phyloP scores from a whole-genome alignment of 2,888 invertebrate genomes.

The Craniophora ligustri region DNA sequence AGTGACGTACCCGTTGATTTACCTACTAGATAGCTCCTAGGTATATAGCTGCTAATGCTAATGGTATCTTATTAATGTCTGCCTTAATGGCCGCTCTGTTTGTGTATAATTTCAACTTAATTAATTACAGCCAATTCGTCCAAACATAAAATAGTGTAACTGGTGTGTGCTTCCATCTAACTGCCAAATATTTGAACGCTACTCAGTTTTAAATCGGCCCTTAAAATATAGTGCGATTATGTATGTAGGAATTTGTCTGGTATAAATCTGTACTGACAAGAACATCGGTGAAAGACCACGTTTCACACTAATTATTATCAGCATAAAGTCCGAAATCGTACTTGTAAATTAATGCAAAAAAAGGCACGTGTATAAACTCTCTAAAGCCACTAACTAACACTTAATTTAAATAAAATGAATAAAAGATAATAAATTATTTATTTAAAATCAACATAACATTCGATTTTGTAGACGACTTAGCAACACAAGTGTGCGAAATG shows the following conservation, averaged over 20 bases:
- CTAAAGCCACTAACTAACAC: neutral
- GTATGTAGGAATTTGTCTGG: too few relatives aligned
- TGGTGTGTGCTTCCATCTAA: too few relatives aligned
- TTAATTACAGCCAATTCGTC: neutral
- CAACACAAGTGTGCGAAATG: constrained; percentile 2
- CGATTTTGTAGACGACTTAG: neutral
- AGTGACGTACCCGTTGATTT: constrained; percentile 56
- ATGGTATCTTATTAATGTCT: constrained; percentile 35
- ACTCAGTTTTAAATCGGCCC: too few relatives aligned
- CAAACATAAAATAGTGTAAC: neutral
- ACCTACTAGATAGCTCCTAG: constrained; percentile 44
- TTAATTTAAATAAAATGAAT: too few relatives aligned
- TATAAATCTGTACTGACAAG: too few relatives aligned
- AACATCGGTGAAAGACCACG: too few relatives aligned
- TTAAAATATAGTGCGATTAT: too few relatives aligned
- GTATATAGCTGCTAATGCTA: constrained; percentile 38
- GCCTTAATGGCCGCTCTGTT: constrained; percentile 21
- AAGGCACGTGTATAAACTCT: neutral
- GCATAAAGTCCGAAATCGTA: too few relatives aligned
- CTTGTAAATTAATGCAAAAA: neutral
- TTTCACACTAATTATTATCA: too few relatives aligned
- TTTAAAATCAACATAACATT: constrained; percentile 1
- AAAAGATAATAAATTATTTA: neutral
- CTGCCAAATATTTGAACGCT: too few relatives aligned
- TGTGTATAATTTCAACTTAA: constrained; percentile 23